Conservation (phyloP, 1,140 invertebrate species). For the Drosophila nigrodunni region DNA sequence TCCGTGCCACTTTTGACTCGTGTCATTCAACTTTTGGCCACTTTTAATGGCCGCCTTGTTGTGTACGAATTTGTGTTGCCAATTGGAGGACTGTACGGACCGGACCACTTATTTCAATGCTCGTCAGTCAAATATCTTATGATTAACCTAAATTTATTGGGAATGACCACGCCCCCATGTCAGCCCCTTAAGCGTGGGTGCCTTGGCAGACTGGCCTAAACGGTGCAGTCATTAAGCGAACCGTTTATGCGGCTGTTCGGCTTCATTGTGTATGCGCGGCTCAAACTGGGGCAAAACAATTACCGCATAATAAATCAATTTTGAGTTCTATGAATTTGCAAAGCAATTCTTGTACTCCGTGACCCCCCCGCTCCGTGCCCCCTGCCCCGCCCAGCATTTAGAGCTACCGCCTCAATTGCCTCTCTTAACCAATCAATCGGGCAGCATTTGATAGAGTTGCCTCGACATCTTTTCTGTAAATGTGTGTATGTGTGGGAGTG, state of each 20-base stretch:
- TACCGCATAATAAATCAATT: conserved; percentile 80
- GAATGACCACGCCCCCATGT: conserved; percentile 15
- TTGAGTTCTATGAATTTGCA: conserved; percentile 67
- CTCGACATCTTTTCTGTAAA: conserved; percentile 21
- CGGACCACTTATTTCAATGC: conserved; percentile 61
- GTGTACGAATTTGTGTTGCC: conserved; percentile 21
- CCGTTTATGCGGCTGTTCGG: conserved; percentile 46
- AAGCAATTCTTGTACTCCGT: conserved; percentile 19
- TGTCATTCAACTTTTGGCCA: conserved; percentile 3
- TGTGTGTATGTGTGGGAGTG: conserved; percentile 6
- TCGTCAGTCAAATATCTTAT: conserved; percentile 55
- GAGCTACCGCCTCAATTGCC: not conserved
- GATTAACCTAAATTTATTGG: conserved; percentile 56
- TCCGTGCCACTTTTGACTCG: not conserved
- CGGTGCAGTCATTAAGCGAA: conserved; percentile 47
- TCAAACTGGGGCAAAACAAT: conserved; percentile 77
- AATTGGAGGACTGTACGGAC: conserved; percentile 10
- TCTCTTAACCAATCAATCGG: conserved; percentile 41
- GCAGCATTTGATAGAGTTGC: conserved; percentile 44
- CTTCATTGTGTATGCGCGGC: conserved; percentile 64
- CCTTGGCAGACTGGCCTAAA: conserved; percentile 10
- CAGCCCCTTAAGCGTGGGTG: not conserved
- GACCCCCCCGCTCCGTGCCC: too few relatives aligned
- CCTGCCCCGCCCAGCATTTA: conserved; percentile 9
- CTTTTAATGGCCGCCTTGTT: not conserved